A percentile compares a stretch with the other conserved stretches of the same genome.
Evolutionary conservation across 2,888 invertebrate species (phyloP).

Genomic region (Fragum whitleyi): DNA sequence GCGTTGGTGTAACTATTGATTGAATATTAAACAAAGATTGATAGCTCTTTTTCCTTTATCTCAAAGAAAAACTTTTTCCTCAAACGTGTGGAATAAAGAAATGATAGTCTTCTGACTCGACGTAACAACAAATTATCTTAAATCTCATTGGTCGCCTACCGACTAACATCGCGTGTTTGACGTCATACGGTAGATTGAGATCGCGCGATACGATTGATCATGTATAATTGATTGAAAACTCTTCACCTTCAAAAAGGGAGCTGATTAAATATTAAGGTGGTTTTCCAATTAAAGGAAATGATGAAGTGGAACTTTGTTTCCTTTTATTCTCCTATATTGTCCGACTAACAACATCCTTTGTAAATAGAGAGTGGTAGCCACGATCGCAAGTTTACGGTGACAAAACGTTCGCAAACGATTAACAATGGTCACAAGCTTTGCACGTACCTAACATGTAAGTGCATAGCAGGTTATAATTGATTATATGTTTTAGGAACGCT

Average conservation of each 20-base stretch:
- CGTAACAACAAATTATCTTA: too few relatives aligned
- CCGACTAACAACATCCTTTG: too few relatives aligned
- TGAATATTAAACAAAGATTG: neutral
- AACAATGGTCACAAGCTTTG: too few relatives aligned
- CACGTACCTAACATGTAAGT: too few relatives aligned
- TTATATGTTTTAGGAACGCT: neutral
- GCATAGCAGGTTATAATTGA: too few relatives aligned
- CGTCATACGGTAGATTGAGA: neutral
- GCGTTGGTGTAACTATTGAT: neutral
- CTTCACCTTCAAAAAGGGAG: neutral
- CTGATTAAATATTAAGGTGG: constrained; percentile 7
- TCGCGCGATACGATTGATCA: neutral
- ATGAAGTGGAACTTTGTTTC: too few relatives aligned
- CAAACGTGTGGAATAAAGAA: neutral
- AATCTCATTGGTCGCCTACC: too few relatives aligned
- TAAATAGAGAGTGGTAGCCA: too few relatives aligned
- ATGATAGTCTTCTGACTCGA: too few relatives aligned
- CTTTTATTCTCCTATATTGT: too few relatives aligned
- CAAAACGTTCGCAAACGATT: too few relatives aligned
- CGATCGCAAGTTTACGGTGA: too few relatives aligned
- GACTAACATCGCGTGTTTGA: neutral
- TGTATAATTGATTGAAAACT: neutral
- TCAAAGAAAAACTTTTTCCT: neutral
- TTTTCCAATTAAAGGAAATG: neutral
- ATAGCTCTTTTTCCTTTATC: neutral